Conservation (phyloP, 2,888 invertebrate genomes). For the Hypolimnas misippus region DNA sequence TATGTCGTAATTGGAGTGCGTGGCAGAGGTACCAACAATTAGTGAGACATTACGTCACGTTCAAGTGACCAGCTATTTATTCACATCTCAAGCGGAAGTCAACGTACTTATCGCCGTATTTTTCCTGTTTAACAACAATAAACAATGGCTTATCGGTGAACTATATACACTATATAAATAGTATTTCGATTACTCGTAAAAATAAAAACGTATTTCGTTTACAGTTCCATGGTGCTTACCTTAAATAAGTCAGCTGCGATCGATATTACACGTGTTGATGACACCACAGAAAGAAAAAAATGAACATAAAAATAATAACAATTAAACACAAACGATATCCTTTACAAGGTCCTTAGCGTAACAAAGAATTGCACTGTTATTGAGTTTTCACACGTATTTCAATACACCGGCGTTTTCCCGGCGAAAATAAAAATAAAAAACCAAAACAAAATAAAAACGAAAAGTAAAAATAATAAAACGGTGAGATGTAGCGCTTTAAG, state of each 20-base stretch:
- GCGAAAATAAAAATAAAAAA: constrained; percentile 61
- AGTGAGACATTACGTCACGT: constrained; percentile 56
- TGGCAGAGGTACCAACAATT: constrained; percentile 47
- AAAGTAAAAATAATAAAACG: constrained; percentile 21
- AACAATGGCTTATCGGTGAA: constrained; percentile 27
- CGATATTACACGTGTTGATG: constrained; percentile 67
- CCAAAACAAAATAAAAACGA: constrained; percentile 48
- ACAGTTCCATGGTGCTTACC: constrained; percentile 36
- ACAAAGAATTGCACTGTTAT: constrained; percentile 58
- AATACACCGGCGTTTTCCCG: constrained; percentile 73
- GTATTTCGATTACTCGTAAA: not conserved
- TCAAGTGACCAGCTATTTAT: constrained; percentile 59
- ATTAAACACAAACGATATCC: constrained; percentile 50
- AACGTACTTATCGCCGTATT: constrained; percentile 51
- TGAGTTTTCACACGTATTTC: constrained; percentile 54
- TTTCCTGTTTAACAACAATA: constrained; percentile 51
- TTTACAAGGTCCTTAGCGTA: constrained; percentile 55
- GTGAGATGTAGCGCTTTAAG: constrained; percentile 38
- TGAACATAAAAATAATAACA: constrained; percentile 52
- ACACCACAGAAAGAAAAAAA: constrained; percentile 49
- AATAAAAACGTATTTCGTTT: not conserved
- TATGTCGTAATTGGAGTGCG: constrained; percentile 43
- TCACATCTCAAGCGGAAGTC: constrained; percentile 54
- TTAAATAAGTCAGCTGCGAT: constrained; percentile 52
- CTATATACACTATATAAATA: not conserved